Percentiles rank a stretch among this genome's conserved stretches.
Conservation (phyloP, 1,140 invertebrate species). For the Nymphalis io region DNA sequence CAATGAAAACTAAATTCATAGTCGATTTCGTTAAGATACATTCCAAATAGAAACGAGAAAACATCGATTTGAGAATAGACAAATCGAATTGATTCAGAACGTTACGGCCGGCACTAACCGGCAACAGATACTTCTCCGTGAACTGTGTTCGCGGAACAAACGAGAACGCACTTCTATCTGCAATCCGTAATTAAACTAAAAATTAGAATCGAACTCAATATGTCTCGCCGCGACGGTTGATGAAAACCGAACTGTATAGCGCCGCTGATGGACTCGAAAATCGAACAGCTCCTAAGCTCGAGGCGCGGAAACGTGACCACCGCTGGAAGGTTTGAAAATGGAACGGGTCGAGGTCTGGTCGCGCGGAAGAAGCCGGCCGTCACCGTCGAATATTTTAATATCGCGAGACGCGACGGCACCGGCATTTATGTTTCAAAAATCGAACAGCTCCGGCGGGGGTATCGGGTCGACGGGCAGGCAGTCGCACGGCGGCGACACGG, state of each 20-base stretch:
- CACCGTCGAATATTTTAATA: no score
- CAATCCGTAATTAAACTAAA: neutral
- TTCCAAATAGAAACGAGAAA: constrained; percentile 14
- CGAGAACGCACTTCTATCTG: neutral
- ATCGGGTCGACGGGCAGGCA: constrained; percentile 65
- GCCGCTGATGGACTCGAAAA: neutral
- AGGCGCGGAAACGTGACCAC: neutral
- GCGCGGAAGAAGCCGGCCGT: neutral
- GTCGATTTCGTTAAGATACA: constrained; percentile 17
- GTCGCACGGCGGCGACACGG: constrained; percentile 49
- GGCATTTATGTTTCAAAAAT: constrained; percentile 38
- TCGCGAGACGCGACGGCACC: no score
- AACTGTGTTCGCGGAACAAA: neutral
- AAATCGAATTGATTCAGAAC: neutral
- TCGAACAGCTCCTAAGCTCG: constrained; percentile 11
- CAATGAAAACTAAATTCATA: constrained; percentile 11
- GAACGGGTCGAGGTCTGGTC: neutral
- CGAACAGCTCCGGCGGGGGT: constrained; percentile 70
- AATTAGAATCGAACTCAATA: constrained; percentile 4
- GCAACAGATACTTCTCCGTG: neutral
- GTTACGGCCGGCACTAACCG: neutral
- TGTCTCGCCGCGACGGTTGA: neutral
- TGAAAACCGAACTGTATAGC: neutral
- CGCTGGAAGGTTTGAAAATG: neutral
- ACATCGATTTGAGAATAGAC: neutral